Percentiles rank a stretch among this genome's conserved stretches.
These are phyloP conservation scores for Rhimphoctona megacephalus DNA, from an alignment of 2,888 invertebrate species.

Conservation along the genomic window DNA sequence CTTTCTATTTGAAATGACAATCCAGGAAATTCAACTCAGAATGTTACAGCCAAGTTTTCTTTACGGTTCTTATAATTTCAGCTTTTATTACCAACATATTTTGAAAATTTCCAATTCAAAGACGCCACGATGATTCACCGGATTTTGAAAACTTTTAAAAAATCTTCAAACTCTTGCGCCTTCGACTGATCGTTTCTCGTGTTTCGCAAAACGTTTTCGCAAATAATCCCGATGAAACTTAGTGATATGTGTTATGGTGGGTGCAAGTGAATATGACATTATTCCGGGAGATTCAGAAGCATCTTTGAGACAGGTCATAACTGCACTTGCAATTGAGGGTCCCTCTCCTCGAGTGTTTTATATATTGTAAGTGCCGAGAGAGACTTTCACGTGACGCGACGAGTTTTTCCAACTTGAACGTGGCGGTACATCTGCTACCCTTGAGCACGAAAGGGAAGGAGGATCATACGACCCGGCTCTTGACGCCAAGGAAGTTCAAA, in stretches of 20 bases:
- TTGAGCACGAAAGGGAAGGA: slow-evolving; percentile 20
- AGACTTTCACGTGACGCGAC: slow-evolving; percentile 38
- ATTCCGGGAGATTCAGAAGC: slow-evolving; percentile 10
- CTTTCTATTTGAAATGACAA: neutral
- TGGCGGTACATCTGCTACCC: slow-evolving; percentile 15
- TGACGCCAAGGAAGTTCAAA: slow-evolving; percentile 31
- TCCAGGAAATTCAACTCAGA: neutral
- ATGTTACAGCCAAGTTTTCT: neutral
- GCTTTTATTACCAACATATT: neutral
- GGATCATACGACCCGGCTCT: slow-evolving; percentile 24
- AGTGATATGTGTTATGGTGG: neutral
- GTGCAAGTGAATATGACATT: neutral
- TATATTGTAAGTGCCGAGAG: slow-evolving; percentile 1
- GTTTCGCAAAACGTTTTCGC: too few species aligned
- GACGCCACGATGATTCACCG: too few species aligned
- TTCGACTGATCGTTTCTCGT: neutral
- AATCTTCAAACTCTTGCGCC: neutral
- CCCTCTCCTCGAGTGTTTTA: slow-evolving; percentile 21
- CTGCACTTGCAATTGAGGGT: slow-evolving; percentile 42
- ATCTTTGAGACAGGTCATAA: slow-evolving; percentile 30
- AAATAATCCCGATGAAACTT: neutral
- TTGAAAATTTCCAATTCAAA: too few species aligned
- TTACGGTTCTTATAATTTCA: neutral
- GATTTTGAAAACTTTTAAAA: neutral
- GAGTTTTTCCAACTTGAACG: slow-evolving; percentile 40